A percentile compares a stretch with the other conserved stretches of the same genome.
Conservation (phyloP, 2,888 invertebrate genomes). For the Psococerastis gibbosa region DNA sequence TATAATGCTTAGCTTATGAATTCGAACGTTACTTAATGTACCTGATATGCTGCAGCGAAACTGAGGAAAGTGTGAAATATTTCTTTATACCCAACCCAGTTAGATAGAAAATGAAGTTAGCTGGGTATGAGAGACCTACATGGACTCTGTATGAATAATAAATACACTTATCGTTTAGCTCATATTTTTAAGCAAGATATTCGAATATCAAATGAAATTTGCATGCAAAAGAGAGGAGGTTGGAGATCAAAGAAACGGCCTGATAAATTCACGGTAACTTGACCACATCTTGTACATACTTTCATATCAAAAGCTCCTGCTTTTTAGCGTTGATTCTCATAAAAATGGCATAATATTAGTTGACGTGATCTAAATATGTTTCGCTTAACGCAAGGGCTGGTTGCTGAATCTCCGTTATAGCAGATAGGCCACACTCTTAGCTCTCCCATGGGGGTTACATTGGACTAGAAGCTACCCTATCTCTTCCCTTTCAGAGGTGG, state of each 20-base stretch:
- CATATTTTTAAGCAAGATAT: conserved; percentile 36
- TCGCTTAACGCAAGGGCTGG: background rate
- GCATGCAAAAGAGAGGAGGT: conserved; percentile 33
- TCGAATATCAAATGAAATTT: conserved; percentile 31
- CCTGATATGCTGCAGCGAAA: no score
- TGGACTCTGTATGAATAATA: conserved; percentile 37
- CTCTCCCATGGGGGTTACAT: background rate
- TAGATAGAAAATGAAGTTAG: no score
- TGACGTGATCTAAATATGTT: background rate
- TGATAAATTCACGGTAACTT: background rate
- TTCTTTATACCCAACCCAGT: no score
- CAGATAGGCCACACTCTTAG: background rate
- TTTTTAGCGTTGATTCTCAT: background rate
- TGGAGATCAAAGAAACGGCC: conserved; percentile 28
- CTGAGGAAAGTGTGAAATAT: no score
- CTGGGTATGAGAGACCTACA: conserved; percentile 20
- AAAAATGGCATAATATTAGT: background rate
- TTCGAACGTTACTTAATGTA: no score
- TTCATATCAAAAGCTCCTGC: background rate
- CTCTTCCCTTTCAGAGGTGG: background rate
- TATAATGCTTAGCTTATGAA: no score
- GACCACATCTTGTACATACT: background rate
- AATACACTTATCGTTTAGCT: conserved; percentile 41
- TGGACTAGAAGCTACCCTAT: background rate
- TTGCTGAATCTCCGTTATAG: background rate